Evolutionary conservation across 2,113 vertebrate genomes (phyloP).

Genomic region (Plecotus auritus): DNA sequence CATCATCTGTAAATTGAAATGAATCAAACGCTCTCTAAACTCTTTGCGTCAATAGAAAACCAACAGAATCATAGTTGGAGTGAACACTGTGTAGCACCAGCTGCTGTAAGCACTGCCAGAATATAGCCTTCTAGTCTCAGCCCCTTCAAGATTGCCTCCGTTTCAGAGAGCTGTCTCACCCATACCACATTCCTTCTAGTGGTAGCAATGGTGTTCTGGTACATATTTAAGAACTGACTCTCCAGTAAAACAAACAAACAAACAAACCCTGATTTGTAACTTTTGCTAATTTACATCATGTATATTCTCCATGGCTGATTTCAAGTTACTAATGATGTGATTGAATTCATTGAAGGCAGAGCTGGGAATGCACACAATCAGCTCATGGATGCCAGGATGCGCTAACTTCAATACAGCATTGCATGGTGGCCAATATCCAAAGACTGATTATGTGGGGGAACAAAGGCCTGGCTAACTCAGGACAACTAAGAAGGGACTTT

Average conservation of each 20-base stretch:
- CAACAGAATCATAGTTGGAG: neutral
- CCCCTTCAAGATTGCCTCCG: neutral
- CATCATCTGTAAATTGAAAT: constrained; percentile 21
- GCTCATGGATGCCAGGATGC: neutral
- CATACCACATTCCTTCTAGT: neutral
- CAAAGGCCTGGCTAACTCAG: neutral
- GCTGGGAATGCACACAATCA: neutral
- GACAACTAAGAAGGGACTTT: neutral
- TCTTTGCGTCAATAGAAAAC: neutral
- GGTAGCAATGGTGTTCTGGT: neutral
- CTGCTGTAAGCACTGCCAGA: neutral
- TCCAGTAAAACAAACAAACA: neutral
- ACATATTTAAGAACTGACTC: neutral
- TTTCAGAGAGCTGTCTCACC: neutral
- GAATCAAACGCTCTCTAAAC: neutral
- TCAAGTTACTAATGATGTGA: neutral
- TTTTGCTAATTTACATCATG: neutral
- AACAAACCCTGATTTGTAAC: neutral
- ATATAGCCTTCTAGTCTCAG: neutral
- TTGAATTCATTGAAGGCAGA: neutral
- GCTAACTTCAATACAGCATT: neutral
- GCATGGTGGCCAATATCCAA: neutral
- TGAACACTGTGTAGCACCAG: neutral
- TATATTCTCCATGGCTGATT: neutral
- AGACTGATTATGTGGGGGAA: neutral